phyloP scores from a whole-genome alignment of 2,113 vertebrate genomes.

The Calypte anna region DNA sequence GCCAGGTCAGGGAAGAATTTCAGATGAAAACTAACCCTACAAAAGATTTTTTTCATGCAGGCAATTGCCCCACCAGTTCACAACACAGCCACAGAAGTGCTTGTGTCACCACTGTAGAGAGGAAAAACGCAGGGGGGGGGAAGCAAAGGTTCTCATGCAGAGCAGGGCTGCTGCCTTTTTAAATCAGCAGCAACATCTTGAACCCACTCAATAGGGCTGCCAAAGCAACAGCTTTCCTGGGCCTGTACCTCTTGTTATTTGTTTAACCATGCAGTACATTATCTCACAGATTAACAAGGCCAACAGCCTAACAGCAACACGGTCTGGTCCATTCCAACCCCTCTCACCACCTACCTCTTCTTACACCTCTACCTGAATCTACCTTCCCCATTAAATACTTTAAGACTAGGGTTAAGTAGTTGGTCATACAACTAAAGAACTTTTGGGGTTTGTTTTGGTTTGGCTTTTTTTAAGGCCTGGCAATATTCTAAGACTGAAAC shows the following conservation, averaged over 20 bases:
- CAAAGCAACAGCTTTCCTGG: background rate
- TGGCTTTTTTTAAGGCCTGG: background rate
- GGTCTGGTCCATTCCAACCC: background rate
- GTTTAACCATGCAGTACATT: background rate
- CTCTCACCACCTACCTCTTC: background rate
- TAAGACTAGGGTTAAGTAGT: background rate
- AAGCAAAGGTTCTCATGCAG: conserved; percentile 62
- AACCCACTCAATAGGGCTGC: background rate
- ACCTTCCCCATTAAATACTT: background rate
- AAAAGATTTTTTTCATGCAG: background rate
- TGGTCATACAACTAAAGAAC: background rate
- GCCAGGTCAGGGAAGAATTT: background rate
- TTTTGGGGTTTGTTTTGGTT: background rate
- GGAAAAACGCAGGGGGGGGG: conserved; percentile 41
- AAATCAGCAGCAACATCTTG: background rate
- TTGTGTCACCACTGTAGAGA: conserved; percentile 34
- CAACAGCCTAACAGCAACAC: background rate
- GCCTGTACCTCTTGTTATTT: background rate
- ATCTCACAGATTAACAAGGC: background rate
- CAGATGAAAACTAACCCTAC: background rate
- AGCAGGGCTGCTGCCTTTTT: conserved; percentile 22
- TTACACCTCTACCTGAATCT: background rate
- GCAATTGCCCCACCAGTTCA: conserved; percentile 22
- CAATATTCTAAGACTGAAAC: background rate
- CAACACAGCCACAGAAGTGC: conserved; percentile 47